Base-by-base conservation (phyloP, 2,888 invertebrate genomes). In the Epinotia nisella region DNA sequence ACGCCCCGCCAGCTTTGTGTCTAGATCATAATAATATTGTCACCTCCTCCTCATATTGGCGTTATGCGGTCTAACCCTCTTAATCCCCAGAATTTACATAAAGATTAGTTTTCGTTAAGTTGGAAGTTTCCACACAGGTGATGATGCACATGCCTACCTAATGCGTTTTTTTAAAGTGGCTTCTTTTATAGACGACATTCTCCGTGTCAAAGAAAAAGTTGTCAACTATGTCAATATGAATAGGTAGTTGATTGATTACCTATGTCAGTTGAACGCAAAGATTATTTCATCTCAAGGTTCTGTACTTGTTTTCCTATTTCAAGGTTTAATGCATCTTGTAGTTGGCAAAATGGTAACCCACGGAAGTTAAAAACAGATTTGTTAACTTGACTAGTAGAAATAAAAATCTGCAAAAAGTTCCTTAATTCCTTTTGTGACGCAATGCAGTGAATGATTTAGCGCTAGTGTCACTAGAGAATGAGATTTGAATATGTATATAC, bases 391-490 rank as follows among this genome's bases (percentile, higher is more conserved):
- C 53, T 10, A 19, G 53, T 53, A 17, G 19, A 55, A 55, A 24
- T 56, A 3, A 21, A 56, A 56, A 24, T 21, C 56, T 24, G 56
- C 15, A 56, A 19, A 11, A 24, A 56, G 15, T 29, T 15, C 15
- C 29, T 24, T 15, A 58, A 24, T 56, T 24, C 4, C 2, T 29
- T n/a, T 11, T 56, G 29, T 29, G 15, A 58, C 7, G 58, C 58
- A 58, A 9, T 58, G 58, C 58, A 29, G 58, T 58, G 29, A 58
- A 49, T n/a, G n/a, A 9, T 35, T 49, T n/a, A 49, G 7, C 29
- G 56, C 45, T 24, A 21, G 13, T 2, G 13, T 55, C 15, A 1
- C 7, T 56, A 56, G 1, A 29, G 24, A 1, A 15, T 11, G 21
- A 2, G 13, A 56, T n/a, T 56, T 5, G 19, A 21, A 55, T 55